Percentiles rank a stretch among this genome's conserved stretches.
These are phyloP conservation scores for Polypedilum vanderplanki DNA, from an alignment of 1,140 invertebrate genomes.

Conservation along the genomic window DNA sequence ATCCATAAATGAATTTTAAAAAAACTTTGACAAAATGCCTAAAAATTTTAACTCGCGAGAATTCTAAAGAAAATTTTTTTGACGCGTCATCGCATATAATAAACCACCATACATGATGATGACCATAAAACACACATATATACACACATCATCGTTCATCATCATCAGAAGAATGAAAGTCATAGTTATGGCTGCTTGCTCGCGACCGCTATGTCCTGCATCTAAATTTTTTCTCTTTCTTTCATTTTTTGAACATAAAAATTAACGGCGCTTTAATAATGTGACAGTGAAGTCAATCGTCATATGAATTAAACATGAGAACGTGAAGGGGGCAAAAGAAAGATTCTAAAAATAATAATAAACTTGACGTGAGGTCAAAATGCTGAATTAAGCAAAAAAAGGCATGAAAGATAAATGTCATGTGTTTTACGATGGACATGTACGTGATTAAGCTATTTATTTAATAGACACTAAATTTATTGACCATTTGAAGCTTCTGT, in stretches of 20 bases:
- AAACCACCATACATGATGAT: constrained; percentile 2
- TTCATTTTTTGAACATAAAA: constrained; percentile 1
- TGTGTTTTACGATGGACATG: background rate
- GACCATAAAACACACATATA: constrained; percentile 9
- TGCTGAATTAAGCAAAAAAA: background rate
- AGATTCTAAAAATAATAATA: too few species aligned
- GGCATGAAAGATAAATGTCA: background rate
- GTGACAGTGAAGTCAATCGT: background rate
- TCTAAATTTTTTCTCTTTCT: too few species aligned
- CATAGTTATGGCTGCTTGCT: background rate
- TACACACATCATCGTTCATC: background rate
- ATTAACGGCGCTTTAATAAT: constrained; percentile 12
- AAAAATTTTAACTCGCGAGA: too few species aligned
- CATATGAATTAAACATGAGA: constrained; percentile 12
- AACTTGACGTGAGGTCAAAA: background rate
- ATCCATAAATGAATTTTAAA: too few species aligned
- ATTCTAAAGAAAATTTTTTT: background rate
- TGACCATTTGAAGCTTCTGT: constrained; percentile 10
- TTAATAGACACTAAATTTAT: constrained; percentile 5
- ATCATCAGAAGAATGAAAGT: background rate
- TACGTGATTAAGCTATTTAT: constrained; percentile 18
- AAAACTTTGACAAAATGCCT: too few species aligned
- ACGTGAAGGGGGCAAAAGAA: background rate
- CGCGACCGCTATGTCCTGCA: background rate
- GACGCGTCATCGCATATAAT: constrained; percentile 2